Percentiles rank a stretch among this genome's conserved stretches.
Evolutionary conservation across 1,140 invertebrate species (phyloP).

Genomic region (Globodera rostochiensis): DNA sequence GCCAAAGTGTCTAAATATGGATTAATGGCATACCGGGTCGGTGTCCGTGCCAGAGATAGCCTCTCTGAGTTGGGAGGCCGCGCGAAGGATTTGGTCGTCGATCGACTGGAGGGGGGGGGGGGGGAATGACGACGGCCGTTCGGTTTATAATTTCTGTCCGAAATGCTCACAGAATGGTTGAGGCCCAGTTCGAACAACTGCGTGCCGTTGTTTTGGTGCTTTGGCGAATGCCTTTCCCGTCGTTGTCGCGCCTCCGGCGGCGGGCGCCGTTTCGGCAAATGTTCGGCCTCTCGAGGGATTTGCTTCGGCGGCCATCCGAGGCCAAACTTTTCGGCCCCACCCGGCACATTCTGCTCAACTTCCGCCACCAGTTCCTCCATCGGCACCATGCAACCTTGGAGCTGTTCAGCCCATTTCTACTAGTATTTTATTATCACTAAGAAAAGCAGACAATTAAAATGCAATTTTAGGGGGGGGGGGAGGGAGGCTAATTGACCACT

Average conservation of each 20-base stretch:
- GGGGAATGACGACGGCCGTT: too few relatives aligned
- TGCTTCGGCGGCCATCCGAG: not conserved
- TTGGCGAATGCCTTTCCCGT: not conserved
- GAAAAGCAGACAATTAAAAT: not conserved
- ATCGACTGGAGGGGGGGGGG: not conserved
- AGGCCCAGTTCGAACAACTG: not conserved
- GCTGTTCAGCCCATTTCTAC: slow-evolving; percentile 62
- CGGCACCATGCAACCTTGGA: slow-evolving; percentile 58
- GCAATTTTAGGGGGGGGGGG: slow-evolving; percentile 1
- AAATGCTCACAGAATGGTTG: not conserved
- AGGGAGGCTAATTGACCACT: too few relatives aligned
- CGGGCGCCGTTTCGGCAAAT: not conserved
- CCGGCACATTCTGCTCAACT: not conserved
- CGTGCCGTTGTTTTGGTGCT: not conserved
- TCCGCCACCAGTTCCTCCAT: slow-evolving; percentile 61
- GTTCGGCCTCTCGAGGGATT: not conserved
- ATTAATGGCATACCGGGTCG: not conserved
- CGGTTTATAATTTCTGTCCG: too few relatives aligned
- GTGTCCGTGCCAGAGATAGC: not conserved
- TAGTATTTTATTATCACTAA: slow-evolving; percentile 40
- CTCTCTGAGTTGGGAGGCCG: not conserved
- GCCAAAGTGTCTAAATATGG: not conserved
- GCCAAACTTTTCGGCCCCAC: not conserved
- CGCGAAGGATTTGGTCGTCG: not conserved
- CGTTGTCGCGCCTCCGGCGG: not conserved